phyloP scores from a whole-genome alignment of 1,140 invertebrate species.

The Phenacoccus solenopsis region DNA sequence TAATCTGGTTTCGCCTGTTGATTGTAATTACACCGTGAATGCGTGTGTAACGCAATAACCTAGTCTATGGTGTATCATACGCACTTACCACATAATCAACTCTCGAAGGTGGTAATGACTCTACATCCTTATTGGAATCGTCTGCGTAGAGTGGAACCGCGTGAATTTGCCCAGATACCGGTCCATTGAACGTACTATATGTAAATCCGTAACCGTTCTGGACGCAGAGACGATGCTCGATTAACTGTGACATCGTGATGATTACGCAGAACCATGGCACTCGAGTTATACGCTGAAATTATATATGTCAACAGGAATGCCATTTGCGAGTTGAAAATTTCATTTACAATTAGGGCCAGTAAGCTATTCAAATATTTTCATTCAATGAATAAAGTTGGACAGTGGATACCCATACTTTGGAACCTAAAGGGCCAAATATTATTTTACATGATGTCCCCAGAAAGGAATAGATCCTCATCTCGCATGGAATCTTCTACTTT shows the following conservation, averaged over 20 bases:
- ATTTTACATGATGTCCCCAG: too few relatives aligned
- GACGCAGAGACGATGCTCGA: neutral
- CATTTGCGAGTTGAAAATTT: neutral
- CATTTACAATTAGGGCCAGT: too few relatives aligned
- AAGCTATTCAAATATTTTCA: too few relatives aligned
- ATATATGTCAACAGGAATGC: neutral
- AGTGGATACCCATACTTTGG: too few relatives aligned
- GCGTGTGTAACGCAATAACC: too few relatives aligned
- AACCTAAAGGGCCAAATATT: too few relatives aligned
- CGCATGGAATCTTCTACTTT: too few relatives aligned
- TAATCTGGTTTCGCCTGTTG: conserved; percentile 34
- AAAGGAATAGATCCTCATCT: too few relatives aligned
- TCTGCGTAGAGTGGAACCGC: neutral
- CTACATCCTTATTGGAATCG: conserved; percentile 10
- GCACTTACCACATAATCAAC: conserved; percentile 26
- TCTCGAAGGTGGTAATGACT: conserved; percentile 16
- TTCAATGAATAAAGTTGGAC: too few relatives aligned
- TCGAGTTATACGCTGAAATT: neutral
- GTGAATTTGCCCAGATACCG: conserved; percentile 26
- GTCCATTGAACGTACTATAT: conserved; percentile 27
- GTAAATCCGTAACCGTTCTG: conserved; percentile 6
- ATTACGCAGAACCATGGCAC: conserved; percentile 9
- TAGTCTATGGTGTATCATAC: too few relatives aligned
- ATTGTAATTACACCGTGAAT: conserved; percentile 16
- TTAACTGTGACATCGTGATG: neutral